These are phyloP conservation scores for Taphrorychus bicolor DNA, from an alignment of 2,888 invertebrate species.

Conservation along the genomic window DNA sequence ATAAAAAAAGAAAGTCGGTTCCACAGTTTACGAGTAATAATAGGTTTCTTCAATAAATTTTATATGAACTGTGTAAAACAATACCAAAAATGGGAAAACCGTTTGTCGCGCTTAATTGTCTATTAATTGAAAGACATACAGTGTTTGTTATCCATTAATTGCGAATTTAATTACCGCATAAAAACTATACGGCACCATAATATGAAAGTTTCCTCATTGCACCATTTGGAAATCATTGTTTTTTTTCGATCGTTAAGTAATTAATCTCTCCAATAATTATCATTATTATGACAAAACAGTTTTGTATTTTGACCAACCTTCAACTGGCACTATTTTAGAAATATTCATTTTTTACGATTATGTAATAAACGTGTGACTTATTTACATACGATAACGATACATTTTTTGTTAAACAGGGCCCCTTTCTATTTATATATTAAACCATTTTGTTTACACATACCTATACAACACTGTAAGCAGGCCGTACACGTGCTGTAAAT, in stretches of 20 bases:
- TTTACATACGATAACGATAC: background rate
- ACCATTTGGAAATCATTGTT: background rate
- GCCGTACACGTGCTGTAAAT: background rate
- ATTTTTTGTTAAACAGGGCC: background rate
- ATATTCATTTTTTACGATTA: background rate
- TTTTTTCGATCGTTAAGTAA: background rate
- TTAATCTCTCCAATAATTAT: background rate
- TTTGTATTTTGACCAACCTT: background rate
- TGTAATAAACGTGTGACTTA: background rate
- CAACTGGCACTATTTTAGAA: background rate
- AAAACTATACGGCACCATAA: background rate
- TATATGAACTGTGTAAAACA: background rate
- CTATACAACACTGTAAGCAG: background rate
- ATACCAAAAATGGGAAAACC: conserved; percentile 8
- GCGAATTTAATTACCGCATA: conserved; percentile 5
- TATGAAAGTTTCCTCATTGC: background rate
- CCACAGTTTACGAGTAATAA: no score
- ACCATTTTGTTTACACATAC: background rate
- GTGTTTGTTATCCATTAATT: conserved; percentile 5
- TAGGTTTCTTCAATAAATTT: background rate
- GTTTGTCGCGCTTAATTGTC: conserved; percentile 4
- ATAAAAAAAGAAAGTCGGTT: no score
- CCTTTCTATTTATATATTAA: background rate
- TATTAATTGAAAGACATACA: background rate
- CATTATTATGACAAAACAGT: background rate